These are phyloP conservation scores for Pleuronectes platessa DNA, from an alignment of 2,113 vertebrate genomes.

Conservation along the genomic window DNA sequence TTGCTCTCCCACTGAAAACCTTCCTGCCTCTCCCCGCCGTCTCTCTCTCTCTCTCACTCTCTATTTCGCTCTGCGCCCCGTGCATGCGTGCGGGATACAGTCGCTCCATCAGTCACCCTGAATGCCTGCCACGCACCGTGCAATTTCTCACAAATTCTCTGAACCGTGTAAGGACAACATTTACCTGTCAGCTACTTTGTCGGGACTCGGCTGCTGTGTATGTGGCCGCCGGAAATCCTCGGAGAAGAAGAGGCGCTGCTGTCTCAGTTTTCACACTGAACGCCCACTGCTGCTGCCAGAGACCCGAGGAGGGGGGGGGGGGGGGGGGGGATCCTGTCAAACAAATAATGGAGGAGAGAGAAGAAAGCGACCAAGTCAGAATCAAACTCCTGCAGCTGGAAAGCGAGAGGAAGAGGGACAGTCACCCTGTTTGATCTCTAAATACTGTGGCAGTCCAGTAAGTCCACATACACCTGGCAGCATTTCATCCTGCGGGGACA, in stretches of 20 bases:
- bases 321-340: conserved; percentile 31
- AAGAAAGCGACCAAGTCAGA: not conserved
- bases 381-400: not conserved
- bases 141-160: conserved; percentile 61
- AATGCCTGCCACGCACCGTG: conserved; percentile 44
- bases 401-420: not conserved
- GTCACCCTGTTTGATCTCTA: not conserved
- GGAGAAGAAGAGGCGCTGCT: conserved; percentile 20
- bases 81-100: conserved; percentile 31
- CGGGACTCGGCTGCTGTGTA: conserved; percentile 13
- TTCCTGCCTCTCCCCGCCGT: conserved; percentile 3
- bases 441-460: conserved; percentile 5
- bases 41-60: conserved; percentile 18
- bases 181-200: conserved; percentile 70
- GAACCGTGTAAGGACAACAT: conserved; percentile 68
- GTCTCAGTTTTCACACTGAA: conserved; percentile 41
- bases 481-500: not conserved
- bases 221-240: conserved; percentile 38
- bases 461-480: not conserved
- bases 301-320: conserved; percentile 9
- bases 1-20: not conserved
- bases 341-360: conserved; percentile 24
- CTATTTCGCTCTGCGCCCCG: not conserved
- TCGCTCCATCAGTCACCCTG: conserved; percentile 65
- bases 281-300: conserved; percentile 29